Evolutionary conservation across 2,113 vertebrate genomes (phyloP), one percentile per base, ranked within the genome.

Genomic region (Jaculus jaculus): DNA sequence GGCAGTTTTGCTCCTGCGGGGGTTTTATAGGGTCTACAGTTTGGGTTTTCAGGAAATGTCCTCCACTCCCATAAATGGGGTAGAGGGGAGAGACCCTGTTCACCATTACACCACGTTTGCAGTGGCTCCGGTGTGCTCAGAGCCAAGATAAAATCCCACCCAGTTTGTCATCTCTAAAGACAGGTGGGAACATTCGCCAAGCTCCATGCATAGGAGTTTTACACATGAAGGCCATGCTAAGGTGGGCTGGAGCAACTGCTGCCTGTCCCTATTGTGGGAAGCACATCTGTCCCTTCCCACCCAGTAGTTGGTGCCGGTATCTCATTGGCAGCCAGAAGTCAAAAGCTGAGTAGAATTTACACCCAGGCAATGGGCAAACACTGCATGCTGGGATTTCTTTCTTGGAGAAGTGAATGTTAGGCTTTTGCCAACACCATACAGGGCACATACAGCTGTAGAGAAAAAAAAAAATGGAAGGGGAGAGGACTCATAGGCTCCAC

Each of bases 401-500:
- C 82, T 63, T 39, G 13, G 39, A 72, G 37, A 54, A 1, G 5
- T n/a, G 23, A 37, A 47, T 75, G 37, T n/a, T 86, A n/a, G 66
- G n/a, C 17, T 18, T 60, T 78, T 26, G 24, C 39, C 16, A 42
- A 6, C 20, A 0, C 16, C 5, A 2, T 7, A 7, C 20, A 58
- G 37, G 18, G 32, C 39, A 66, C 51, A 11, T 34, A 16, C 7
- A 20, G 58, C 58, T 87, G 5, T 72, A 6, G 16, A 10, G 32
- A 68, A 15, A 13, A 9, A 6, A 1, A n/a, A n/a, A n/a, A n/a
- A n/a, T n/a, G 2, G 0, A 15, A 20, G 12, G 30, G 51, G 28
- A 68, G 30, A 72, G 2, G 23, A 17, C 30, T 18, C 21, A 51
- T 12, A 2, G n/a, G 13, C 58, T 58, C 68, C n/a, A 15, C n/a